phyloP scores from a whole-genome alignment of 2,888 invertebrate species.

The Heliconius erato region DNA sequence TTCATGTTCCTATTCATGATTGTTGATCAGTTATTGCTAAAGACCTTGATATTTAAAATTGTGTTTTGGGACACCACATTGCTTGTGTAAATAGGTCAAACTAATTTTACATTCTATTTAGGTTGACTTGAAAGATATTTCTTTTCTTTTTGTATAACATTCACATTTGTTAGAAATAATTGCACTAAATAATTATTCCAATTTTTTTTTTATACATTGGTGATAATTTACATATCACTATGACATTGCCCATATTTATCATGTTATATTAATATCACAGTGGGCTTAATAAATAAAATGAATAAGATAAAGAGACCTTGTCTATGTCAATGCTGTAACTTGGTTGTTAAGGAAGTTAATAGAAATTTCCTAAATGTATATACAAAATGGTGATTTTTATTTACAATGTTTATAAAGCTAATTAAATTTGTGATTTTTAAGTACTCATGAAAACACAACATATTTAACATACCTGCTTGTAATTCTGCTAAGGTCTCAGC shows the following conservation, averaged over 20 bases:
- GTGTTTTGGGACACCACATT: background rate
- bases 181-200: background rate
- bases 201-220: background rate
- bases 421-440: background rate
- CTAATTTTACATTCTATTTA: slow-evolving; percentile 33
- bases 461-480: slow-evolving; percentile 79
- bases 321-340: background rate
- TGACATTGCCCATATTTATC: slow-evolving; percentile 1
- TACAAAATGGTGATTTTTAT: background rate
- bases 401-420: background rate
- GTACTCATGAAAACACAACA: background rate
- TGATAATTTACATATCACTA: background rate
- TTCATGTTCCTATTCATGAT: background rate
- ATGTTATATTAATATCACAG: background rate
- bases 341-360: background rate
- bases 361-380: background rate
- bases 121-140: background rate
- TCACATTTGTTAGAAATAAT: background rate
- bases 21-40: background rate
- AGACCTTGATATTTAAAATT: slow-evolving; percentile 3
- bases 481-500: slow-evolving; percentile 90
- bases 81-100: slow-evolving; percentile 39
- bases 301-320: background rate
- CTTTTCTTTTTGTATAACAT: background rate
- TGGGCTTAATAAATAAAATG: background rate